Conservation (phyloP, 2,797 vertebrate species). For the Channa striata region DNA sequence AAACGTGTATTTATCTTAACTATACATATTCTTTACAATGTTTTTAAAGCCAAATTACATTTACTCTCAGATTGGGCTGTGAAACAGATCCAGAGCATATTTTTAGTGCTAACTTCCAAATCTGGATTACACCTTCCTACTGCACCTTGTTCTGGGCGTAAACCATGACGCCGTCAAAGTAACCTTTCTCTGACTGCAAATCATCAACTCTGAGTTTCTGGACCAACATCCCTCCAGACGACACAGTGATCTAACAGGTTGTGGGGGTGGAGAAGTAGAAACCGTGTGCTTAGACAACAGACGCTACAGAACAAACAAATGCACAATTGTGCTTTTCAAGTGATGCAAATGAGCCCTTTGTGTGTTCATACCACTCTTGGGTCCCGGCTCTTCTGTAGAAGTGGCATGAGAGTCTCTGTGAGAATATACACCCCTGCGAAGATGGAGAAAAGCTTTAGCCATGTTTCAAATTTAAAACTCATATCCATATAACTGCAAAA, state of each 20-base stretch:
- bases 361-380: constrained; percentile 82
- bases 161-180: constrained; percentile 79
- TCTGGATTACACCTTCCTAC: background rate
- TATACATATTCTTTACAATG: no score
- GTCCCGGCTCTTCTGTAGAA: constrained; percentile 82
- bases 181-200: constrained; percentile 76
- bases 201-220: constrained; percentile 79
- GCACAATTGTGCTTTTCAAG: constrained; percentile 64
- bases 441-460: constrained; percentile 4
- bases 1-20: no score
- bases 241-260: constrained; percentile 83
- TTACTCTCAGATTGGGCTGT: background rate
- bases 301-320: constrained; percentile 57
- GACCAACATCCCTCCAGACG: constrained; percentile 85
- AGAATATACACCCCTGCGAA: constrained; percentile 80
- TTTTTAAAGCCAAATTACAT: no score
- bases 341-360: constrained; percentile 49
- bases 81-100: background rate
- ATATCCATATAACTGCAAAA: background rate
- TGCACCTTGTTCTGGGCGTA: constrained; percentile 85
- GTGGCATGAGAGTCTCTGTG: constrained; percentile 81
- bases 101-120: background rate
- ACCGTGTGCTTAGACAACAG: constrained; percentile 66
- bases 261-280: constrained; percentile 46
- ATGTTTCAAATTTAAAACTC: background rate